Percentiles rank a stretch among this genome's conserved stretches.
Conservation (phyloP, 2,113 vertebrate genomes). For the Chloropsis hardwickii region DNA sequence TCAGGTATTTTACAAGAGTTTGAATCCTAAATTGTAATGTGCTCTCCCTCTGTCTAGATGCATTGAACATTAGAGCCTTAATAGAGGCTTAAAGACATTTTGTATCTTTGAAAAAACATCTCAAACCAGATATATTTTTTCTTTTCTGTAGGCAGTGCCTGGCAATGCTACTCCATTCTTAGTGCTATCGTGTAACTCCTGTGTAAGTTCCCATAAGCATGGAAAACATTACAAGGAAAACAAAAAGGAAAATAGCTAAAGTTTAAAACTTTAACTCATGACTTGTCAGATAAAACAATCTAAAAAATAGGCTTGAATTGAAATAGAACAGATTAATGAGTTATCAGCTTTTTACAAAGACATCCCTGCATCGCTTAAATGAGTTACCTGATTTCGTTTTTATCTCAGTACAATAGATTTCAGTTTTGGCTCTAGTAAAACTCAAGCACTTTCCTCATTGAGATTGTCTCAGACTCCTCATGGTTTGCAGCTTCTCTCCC, state of each 20-base stretch:
- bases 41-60: neutral
- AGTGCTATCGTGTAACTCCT: neutral
- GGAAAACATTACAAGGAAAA: neutral
- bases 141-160: neutral
- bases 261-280: neutral
- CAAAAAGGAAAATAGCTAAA: neutral
- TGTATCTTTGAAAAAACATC: neutral
- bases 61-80: neutral
- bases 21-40: neutral
- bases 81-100: neutral
- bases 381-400: neutral
- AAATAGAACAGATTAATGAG: neutral
- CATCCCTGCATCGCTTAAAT: neutral
- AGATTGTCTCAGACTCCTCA: neutral
- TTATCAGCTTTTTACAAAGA: neutral
- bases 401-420: neutral
- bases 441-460: neutral
- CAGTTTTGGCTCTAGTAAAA: neutral
- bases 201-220: neutral
- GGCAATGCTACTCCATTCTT: neutral
- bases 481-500: slow-evolving; percentile 8
- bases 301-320: neutral
- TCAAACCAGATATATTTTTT: neutral
- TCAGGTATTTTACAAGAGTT: neutral
- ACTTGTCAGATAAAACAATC: neutral